These are phyloP conservation scores for Antechinus flavipes DNA, from an alignment of 2,113 vertebrate species.

Conservation along the genomic window DNA sequence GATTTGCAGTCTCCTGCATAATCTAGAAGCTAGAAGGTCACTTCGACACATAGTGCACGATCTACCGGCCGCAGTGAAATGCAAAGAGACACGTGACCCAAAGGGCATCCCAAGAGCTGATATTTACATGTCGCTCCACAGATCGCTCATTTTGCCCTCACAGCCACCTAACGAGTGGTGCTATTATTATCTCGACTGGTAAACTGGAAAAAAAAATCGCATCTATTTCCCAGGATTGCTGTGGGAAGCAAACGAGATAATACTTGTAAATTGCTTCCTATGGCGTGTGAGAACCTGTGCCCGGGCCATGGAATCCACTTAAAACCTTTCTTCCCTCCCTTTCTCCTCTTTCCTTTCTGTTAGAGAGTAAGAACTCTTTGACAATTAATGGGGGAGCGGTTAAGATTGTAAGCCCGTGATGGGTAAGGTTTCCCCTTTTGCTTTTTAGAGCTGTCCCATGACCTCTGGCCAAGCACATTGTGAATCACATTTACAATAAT, in stretches of 20 bases:
- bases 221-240: background rate
- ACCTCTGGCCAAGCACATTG: background rate
- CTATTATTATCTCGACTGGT: background rate
- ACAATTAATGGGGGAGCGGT: background rate
- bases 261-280: background rate
- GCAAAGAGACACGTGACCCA: background rate
- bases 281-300: too few species aligned
- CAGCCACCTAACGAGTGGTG: too few species aligned
- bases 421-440: background rate
- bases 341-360: background rate
- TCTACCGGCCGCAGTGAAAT: too few species aligned
- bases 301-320: background rate
- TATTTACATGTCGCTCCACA: background rate
- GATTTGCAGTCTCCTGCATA: background rate
- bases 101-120: background rate
- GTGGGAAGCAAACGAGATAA: background rate
- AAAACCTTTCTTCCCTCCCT: background rate
- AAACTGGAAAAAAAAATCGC: background rate
- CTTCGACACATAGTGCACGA: background rate
- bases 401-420: background rate
- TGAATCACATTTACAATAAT: background rate
- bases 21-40: background rate
- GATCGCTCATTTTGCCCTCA: too few species aligned
- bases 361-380: conserved; percentile 13
- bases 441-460: background rate